Evolutionary conservation across 2,113 vertebrate species (phyloP).

Genomic region (Camelus dromedarius): DNA sequence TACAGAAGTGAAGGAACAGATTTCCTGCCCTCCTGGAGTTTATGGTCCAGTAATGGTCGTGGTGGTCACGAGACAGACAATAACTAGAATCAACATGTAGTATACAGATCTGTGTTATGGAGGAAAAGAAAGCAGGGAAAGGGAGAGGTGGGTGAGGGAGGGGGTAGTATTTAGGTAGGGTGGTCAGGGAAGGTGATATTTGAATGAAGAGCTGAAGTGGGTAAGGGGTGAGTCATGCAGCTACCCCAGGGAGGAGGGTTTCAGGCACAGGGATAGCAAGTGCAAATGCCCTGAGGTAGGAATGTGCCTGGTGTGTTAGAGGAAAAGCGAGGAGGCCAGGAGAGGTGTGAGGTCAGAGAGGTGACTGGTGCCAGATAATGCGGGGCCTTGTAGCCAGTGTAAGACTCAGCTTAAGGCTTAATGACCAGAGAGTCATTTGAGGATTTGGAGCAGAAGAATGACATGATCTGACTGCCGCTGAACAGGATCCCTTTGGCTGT

Average conservation of each 20-base stretch:
- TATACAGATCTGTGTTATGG: neutral
- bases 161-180: neutral
- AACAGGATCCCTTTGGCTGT: neutral
- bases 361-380: neutral
- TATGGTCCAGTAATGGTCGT: neutral
- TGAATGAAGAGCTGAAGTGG: neutral
- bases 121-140: neutral
- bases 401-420: neutral
- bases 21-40: neutral
- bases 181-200: neutral
- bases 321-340: neutral
- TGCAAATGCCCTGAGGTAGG: conserved; percentile 23
- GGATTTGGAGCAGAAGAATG: neutral
- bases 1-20: neutral
- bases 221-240: neutral
- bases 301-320: neutral
- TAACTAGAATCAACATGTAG: neutral
- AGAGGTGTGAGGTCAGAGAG: neutral
- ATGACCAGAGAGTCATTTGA: neutral
- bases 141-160: neutral
- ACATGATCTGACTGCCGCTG: neutral
- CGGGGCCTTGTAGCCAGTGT: neutral
- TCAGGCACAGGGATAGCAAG: neutral
- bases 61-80: neutral
- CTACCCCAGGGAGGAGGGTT: neutral